Percentiles rank a stretch among this genome's conserved stretches.
Evolutionary conservation across 2,888 invertebrate genomes (phyloP).

Genomic region (Hydraecia micacea): DNA sequence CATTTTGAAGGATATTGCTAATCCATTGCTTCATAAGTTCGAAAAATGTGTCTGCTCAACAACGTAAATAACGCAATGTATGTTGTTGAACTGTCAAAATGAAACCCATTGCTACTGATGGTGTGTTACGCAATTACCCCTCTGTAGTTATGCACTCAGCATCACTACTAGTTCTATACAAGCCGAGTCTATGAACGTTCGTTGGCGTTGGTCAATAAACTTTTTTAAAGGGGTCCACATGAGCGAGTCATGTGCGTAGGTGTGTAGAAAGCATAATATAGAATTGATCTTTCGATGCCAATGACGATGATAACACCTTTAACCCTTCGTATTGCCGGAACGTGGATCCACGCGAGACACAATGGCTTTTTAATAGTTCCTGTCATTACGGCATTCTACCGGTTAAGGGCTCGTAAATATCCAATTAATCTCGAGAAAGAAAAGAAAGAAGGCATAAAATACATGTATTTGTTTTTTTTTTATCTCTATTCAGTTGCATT

Average conservation of each 20-base stretch:
- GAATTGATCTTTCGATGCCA: constrained; percentile 6
- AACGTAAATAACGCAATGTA: too few species aligned
- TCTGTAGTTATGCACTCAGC: not conserved
- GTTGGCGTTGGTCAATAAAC: not conserved
- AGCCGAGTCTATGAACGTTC: not conserved
- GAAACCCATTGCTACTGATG: too few species aligned
- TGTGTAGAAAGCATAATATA: constrained; percentile 4
- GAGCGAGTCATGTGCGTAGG: not conserved
- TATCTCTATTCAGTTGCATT: not conserved
- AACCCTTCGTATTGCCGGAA: not conserved
- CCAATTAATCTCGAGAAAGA: not conserved
- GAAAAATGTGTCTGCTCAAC: too few species aligned
- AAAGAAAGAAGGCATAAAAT: not conserved
- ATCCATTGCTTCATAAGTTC: too few species aligned
- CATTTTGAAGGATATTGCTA: too few species aligned
- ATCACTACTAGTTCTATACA: not conserved
- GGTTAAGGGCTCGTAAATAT: not conserved
- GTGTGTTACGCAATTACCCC: too few species aligned
- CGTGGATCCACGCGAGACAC: not conserved
- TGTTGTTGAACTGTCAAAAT: too few species aligned
- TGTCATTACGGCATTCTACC: not conserved
- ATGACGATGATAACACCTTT: not conserved
- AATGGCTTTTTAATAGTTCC: not conserved
- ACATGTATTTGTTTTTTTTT: not conserved
- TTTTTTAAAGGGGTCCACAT: not conserved